phyloP scores from a whole-genome alignment of 2,888 invertebrate genomes.

The Ariolimax columbianus region DNA sequence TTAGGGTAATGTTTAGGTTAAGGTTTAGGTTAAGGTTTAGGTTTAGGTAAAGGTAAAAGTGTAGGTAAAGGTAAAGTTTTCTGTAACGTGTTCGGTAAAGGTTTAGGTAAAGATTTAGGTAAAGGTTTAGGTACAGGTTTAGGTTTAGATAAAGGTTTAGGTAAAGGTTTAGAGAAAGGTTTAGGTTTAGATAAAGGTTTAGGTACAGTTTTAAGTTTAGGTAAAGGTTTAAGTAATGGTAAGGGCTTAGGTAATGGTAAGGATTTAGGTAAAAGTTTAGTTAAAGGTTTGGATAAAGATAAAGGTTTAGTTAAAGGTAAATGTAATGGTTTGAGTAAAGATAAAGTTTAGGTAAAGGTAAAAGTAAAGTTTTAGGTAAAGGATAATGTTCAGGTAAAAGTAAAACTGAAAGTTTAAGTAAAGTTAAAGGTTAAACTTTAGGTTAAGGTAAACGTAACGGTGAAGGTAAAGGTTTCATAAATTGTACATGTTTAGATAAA shows the following conservation, averaged over 20 bases:
- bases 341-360: neutral
- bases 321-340: neutral
- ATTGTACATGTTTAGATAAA: no score
- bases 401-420: no score
- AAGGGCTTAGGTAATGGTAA: neutral
- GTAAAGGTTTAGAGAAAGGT: slow-evolving; percentile 5
- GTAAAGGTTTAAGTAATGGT: neutral
- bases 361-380: neutral
- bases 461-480: no score
- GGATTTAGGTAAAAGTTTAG: neutral
- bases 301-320: no score
- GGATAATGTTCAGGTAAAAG: no score
- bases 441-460: no score
- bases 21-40: slow-evolving; percentile 15
- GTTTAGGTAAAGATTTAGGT: neutral
- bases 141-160: slow-evolving; percentile 6
- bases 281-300: neutral
- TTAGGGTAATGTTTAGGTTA: slow-evolving; percentile 2
- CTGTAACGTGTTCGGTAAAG: neutral
- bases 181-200: slow-evolving; percentile 1
- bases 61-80: neutral
- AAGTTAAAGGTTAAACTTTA: no score
- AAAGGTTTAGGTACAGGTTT: neutral
- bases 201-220: slow-evolving; percentile 1
- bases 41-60: no score